Evolutionary conservation across 2,888 invertebrate genomes (phyloP), one percentile per base, ranked within the genome.

Genomic region (Caenorhabditis parvicauda): DNA sequence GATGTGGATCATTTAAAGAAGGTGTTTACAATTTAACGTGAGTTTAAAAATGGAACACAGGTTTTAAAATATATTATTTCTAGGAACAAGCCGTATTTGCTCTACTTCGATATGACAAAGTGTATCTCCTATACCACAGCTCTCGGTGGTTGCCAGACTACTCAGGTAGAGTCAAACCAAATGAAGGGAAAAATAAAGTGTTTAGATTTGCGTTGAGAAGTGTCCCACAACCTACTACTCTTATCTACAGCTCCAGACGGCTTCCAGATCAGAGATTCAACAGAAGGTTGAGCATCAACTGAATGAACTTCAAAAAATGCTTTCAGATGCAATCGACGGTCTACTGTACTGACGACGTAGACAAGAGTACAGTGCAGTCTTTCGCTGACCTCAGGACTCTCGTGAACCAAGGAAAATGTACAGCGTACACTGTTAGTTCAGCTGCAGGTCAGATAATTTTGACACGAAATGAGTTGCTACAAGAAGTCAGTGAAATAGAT

Each of bases 31-130:
- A 77, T 51, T 54, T 73, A 25, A 70, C 58, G 68, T 65, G 17
- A 51, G 58, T 44, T 1, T 12, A 22, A 4, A 4, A n/a, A 21
- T 14, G 7, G 14, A 6, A 14, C 17, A 9, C n/a, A 38, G 19
- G n/a, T 38, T 22, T 29, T 17, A n/a, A 5, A 17, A 1, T 9
- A 3, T 12, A 19, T 21, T 14, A 14, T 27, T 52, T 59, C 48
- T 41, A 72, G 63, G 28, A 47, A 54, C 22, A 67, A 67, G 25
- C 77, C 77, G 12, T 80, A 70, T 53, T 64, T 79, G 1, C 61
- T 75, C 47, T 80, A 75, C 61, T 79, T 80, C 58, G 77, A 79
- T 54, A 59, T 79, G 19, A 74, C 79, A 22, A 72, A 67, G 38
- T 79, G 79, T 53, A 63, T 76, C n/a, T 67, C 71, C 1, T 80